phyloP scores from a whole-genome alignment of 2,797 vertebrate genomes.

The Lagorchestes hirsutus region DNA sequence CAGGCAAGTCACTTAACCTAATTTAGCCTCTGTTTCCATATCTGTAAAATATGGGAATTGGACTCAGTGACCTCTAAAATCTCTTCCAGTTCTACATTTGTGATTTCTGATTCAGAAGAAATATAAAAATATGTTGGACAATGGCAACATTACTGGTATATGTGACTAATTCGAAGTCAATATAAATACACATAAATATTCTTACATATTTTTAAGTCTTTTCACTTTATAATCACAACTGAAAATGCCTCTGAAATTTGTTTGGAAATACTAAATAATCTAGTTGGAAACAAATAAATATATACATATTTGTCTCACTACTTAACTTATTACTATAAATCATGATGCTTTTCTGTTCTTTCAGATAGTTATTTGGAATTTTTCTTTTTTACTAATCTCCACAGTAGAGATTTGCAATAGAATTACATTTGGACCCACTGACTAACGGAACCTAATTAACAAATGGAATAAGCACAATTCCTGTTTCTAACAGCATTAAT shows the following conservation, averaged over 20 bases:
- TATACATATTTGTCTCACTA: constrained; percentile 49
- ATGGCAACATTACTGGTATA: not conserved
- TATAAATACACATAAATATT: not conserved
- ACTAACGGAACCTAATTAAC: constrained; percentile 52
- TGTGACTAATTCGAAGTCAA: not conserved
- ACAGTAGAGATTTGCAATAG: constrained; percentile 36
- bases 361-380: constrained; percentile 42
- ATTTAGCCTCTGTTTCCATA: not conserved
- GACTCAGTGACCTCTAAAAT: not conserved
- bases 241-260: constrained; percentile 41
- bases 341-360: constrained; percentile 43
- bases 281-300: constrained; percentile 24
- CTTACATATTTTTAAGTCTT: constrained; percentile 9
- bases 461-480: constrained; percentile 45
- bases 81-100: not conserved
- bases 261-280: constrained; percentile 30
- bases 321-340: constrained; percentile 51
- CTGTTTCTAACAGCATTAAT: constrained; percentile 57
- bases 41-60: not conserved
- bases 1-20: not conserved
- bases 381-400: not conserved
- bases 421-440: constrained; percentile 49
- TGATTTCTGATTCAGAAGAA: not conserved
- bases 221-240: constrained; percentile 61
- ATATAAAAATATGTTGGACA: not conserved